Conservation (phyloP, 2,888 invertebrate genomes). For the Tenodera sinensis region DNA sequence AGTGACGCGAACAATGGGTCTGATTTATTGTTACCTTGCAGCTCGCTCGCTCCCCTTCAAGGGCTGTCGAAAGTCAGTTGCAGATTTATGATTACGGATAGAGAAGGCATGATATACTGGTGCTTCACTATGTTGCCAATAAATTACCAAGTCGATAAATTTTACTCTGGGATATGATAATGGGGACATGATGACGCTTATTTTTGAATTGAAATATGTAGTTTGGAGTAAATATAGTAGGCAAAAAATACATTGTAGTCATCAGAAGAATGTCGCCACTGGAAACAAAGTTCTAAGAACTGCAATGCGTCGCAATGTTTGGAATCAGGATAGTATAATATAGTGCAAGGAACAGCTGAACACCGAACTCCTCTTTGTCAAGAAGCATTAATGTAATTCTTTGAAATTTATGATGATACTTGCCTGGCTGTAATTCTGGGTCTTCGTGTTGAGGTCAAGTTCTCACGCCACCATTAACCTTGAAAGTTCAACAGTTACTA, state of each 20-base stretch:
- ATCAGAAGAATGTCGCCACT: not conserved
- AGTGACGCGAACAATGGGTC: not conserved
- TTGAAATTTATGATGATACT: too few species aligned
- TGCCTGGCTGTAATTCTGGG: too few species aligned
- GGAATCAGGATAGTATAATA: too few species aligned
- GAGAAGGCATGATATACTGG: not conserved
- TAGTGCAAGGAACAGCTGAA: not conserved
- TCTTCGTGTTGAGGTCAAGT: too few species aligned
- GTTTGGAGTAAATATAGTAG: not conserved
- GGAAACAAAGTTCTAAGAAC: not conserved
- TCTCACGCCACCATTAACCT: too few species aligned
- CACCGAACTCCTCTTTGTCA: too few species aligned
- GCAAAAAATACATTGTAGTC: not conserved
- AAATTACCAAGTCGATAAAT: not conserved
- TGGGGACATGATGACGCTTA: not conserved
- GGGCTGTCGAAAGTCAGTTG: not conserved
- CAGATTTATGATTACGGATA: not conserved
- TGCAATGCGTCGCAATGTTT: not conserved
- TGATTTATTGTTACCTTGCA: not conserved
- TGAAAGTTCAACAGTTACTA: too few species aligned
- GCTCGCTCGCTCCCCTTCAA: not conserved
- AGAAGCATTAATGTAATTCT: too few species aligned
- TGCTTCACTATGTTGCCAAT: not conserved
- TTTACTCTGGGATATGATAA: not conserved
- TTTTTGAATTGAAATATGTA: not conserved